Evolutionary conservation across 1,140 invertebrate genomes (phyloP).

Genomic region (Daktulosphaira vitifoliae): DNA sequence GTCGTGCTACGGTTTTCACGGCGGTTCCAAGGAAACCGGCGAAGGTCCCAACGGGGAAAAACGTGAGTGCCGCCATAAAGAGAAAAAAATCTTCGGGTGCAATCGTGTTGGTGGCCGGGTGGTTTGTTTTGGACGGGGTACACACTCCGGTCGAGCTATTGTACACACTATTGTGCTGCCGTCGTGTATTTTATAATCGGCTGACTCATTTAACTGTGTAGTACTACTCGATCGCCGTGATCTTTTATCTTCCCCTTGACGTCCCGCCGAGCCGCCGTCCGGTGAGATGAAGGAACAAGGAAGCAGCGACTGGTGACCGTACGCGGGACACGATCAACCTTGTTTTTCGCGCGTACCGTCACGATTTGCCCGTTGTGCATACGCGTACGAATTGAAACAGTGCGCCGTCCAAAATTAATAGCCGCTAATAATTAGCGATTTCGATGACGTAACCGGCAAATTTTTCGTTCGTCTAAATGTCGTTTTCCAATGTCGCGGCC

Average conservation of each 20-base stretch:
- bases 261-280: too few species aligned
- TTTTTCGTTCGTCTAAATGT: neutral
- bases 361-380: neutral
- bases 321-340: slow-evolving; percentile 14
- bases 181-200: neutral
- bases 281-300: too few species aligned
- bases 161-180: neutral
- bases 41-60: too few species aligned
- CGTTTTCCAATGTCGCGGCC: neutral
- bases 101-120: too few species aligned
- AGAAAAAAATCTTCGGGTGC: too few species aligned
- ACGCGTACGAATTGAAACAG: too few species aligned
- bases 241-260: neutral
- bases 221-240: neutral
- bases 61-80: too few species aligned
- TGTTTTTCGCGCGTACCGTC: slow-evolving; percentile 14
- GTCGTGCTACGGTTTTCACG: too few species aligned
- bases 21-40: too few species aligned
- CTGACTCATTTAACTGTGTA: slow-evolving; percentile 11
- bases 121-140: too few species aligned
- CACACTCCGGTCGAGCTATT: neutral
- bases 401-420: neutral
- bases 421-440: neutral
- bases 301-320: too few species aligned
- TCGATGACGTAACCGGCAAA: neutral